A percentile compares a stretch with the other conserved stretches of the same genome.
Evolutionary conservation across 2,797 vertebrate species (phyloP).

Genomic region (Argentina silus): DNA sequence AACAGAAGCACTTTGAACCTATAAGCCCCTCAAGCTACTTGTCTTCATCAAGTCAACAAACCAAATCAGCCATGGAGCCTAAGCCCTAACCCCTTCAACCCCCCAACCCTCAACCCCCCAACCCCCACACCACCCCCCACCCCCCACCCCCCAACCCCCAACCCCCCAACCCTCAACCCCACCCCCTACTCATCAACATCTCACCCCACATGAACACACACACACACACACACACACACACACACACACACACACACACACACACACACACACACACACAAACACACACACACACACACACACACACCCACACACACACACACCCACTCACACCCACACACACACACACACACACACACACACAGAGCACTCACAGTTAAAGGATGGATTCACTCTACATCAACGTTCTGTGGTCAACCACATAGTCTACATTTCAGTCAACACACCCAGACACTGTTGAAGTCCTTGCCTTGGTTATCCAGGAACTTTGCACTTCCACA

Average conservation of each 20-base stretch:
- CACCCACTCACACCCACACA: too few relatives aligned
- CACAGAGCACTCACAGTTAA: neutral
- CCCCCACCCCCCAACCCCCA: slow-evolving; percentile 21
- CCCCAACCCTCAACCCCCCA: slow-evolving; percentile 29
- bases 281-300: too few relatives aligned
- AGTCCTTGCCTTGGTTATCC: too few relatives aligned
- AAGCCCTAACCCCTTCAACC: slow-evolving; percentile 30
- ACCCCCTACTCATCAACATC: neutral
- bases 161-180: neutral
- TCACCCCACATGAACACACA: neutral
- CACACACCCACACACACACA: too few relatives aligned
- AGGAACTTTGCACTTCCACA: too few relatives aligned
- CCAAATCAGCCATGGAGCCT: slow-evolving; percentile 61
- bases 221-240: too few relatives aligned
- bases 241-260: too few relatives aligned
- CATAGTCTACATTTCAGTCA: too few relatives aligned
- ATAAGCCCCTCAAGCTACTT: slow-evolving; percentile 56
- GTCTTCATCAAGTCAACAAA: slow-evolving; percentile 70
- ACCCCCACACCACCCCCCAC: slow-evolving; percentile 7
- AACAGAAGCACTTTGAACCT: slow-evolving; percentile 69
- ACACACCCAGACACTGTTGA: too few relatives aligned
- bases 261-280: too few relatives aligned
- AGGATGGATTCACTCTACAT: neutral
- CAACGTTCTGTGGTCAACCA: too few relatives aligned
- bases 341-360: neutral